Base-by-base conservation (phyloP, 2,113 vertebrate species). In the Phrynosoma platyrhinos region DNA sequence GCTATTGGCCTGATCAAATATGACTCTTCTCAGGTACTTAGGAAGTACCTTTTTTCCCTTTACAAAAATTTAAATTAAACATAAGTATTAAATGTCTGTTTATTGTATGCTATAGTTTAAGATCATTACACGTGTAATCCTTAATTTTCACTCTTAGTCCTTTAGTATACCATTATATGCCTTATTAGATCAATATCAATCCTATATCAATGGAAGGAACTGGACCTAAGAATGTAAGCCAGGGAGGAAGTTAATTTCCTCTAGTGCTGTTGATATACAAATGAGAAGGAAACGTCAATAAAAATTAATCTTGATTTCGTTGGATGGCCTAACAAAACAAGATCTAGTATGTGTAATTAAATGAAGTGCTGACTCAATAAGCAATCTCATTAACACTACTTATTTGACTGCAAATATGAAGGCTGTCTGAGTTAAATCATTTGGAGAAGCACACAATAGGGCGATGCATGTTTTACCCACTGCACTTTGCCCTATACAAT, bases 291-390 rank as follows among this genome's bases (percentile, higher is more conserved):
- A 77, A 30, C 5, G 0, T 72, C 36, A 90, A 62, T n/a, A 80
- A 47, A 90, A 89, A 32, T 85, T 53, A 89, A 82, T 0, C 23
- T 14, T 32, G 72, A 42, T 55, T 20, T 13, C 82, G 89, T 30
- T 87, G 92, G 80, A 89, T 69, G 0, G 27, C 79, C 52, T 87
- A 47, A 85, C 78, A 64, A 1, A 82, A 52, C 55, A 7, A 9
- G 66, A 74, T 79, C 0, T 0, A 84, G 2, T 8, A 89, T 23
- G 58, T 68, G 80, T 40, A 30, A 53, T 91, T 82, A 16, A 71
- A 91, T 68, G 88, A 89, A 88, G 80, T 25, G 27, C 14, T 36
- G 32, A 79, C 18, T 30, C 69, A 83, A 36, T 5, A 89, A 27
- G 78, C 0, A 9, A 20, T 14, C 89, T 88, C 76, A 80, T 71